These are phyloP conservation scores for Oriolus oriolus DNA, from an alignment of 2,113 vertebrate genomes.

Conservation along the genomic window DNA sequence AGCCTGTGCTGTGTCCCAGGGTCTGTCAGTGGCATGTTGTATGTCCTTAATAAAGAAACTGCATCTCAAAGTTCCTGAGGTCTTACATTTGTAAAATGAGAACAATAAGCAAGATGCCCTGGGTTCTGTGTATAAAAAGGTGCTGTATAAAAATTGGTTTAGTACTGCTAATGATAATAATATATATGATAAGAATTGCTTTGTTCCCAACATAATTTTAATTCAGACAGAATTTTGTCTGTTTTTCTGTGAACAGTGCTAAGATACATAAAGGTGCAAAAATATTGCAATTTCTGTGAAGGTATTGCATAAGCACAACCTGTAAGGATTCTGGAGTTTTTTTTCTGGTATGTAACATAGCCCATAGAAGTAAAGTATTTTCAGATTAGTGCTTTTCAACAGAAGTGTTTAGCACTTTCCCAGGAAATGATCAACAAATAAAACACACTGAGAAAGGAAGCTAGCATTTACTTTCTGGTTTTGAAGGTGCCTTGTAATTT, in stretches of 20 bases:
- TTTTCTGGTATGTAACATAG: neutral
- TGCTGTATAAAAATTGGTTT: neutral
- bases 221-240: neutral
- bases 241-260: neutral
- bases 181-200: neutral
- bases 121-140: neutral
- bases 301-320: neutral
- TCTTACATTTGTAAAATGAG: neutral
- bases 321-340: neutral
- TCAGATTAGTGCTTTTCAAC: neutral
- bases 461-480: neutral
- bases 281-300: neutral
- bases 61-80: neutral
- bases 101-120: neutral
- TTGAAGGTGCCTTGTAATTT: neutral
- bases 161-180: neutral
- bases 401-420: neutral
- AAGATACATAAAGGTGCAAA: neutral
- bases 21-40: neutral
- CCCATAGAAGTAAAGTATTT: neutral
- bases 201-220: neutral
- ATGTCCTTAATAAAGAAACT: neutral
- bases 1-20: neutral
- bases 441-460: neutral
- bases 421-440: neutral